Base-by-base conservation (phyloP, 2,888 invertebrate genomes). In the Neocrepidodera transversa region DNA sequence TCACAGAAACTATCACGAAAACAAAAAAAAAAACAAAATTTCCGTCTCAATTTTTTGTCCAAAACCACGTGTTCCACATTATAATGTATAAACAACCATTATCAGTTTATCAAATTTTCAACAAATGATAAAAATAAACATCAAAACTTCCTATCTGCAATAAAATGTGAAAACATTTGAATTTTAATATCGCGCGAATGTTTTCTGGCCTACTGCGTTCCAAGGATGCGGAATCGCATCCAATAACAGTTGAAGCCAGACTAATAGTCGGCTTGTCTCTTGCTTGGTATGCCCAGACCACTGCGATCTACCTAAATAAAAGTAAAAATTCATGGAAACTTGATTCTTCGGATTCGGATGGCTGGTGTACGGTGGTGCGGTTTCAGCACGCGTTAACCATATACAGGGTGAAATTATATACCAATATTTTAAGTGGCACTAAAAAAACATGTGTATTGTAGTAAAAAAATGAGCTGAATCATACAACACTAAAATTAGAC, bases 241-340 rank as follows among this genome's bases (percentile, higher is more conserved):
- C 35, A 35, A 35, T 35, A 13, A 5, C 8, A 17, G 38, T 17
- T 11, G 8, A 26, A 45, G 26, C 45, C 45, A 45, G 45, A 45
- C 45, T 45, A 26, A 26, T 45, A 14, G 45, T 16, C 45, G 23
- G 40, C 11, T 18, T 43, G 30, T 30, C n/a, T 10, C 30, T 45
- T 45, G 13, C 13, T 14, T 16, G 17, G 35, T 35, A 4, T 14
- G 28, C 26, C 45, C 45, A 28, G 45, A 42, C 42, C 42, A 16
- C 13, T 10, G 11, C 45, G 45, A 26, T 14, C 45, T 45, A 14
- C 45, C 45, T 28, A 45, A 45, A 26, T 26, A 5, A 45, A 45
- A 45, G 45, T 13, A 45, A 45, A 45, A 45, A 45, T 45, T 45
- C 45, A 10, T 26, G 26, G 45, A 45, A 45, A 45, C 45, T 45